A percentile compares a stretch with the other conserved stretches of the same genome.
phyloP scores from a whole-genome alignment of 2,888 invertebrate species.

The Aspidapion aeneum region DNA sequence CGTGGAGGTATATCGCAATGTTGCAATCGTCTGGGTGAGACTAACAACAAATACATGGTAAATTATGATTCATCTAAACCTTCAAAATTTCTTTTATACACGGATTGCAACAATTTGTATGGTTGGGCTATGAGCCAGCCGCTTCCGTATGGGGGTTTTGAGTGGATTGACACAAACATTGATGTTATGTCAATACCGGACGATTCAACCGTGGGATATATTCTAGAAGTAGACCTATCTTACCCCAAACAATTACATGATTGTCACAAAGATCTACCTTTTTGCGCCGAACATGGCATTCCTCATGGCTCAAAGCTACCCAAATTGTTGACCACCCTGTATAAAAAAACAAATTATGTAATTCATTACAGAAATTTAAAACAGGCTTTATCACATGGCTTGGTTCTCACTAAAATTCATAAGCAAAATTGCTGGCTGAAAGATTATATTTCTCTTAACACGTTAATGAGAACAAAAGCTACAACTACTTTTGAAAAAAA shows the following conservation, averaged over 20 bases:
- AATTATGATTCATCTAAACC: neutral
- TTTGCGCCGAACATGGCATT: too few species aligned
- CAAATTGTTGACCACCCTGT: too few species aligned
- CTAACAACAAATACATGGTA: constrained; percentile 34
- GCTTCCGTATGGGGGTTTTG: constrained; percentile 30
- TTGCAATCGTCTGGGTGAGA: constrained; percentile 35
- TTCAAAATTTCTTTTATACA: constrained; percentile 6
- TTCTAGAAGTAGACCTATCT: constrained; percentile 46
- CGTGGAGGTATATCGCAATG: constrained; percentile 35
- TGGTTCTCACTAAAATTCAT: too few species aligned
- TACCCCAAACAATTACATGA: constrained; percentile 43
- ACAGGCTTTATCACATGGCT: too few species aligned
- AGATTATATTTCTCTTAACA: too few species aligned
- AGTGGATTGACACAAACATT: constrained; percentile 14
- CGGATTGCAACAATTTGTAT: constrained; percentile 21
- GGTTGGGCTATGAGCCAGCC: constrained; percentile 29
- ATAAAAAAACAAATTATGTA: too few species aligned
- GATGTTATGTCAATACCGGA: constrained; percentile 17
- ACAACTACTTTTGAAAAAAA: too few species aligned
- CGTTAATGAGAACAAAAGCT: too few species aligned
- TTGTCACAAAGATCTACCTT: constrained; percentile 31
- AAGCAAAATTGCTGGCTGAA: too few species aligned
- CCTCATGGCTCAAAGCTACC: too few species aligned
- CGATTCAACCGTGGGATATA: constrained; percentile 24
- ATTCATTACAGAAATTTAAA: too few species aligned